Evolutionary conservation across 2,797 vertebrate species (phyloP).

Genomic region (Ptychobarbus kaznakovi): DNA sequence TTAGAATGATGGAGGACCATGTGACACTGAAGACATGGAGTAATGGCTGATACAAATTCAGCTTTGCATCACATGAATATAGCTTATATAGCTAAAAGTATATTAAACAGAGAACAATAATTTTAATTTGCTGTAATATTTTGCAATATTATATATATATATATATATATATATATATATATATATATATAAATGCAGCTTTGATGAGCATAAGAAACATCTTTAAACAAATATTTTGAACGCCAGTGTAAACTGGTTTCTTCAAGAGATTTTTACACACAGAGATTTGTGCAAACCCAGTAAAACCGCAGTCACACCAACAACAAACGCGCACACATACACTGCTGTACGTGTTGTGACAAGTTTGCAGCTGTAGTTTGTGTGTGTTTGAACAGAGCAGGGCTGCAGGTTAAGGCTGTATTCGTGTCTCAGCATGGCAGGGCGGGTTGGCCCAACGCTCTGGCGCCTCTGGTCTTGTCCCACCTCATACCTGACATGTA

Average conservation of each 20-base stretch:
- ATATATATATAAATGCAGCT: not conserved
- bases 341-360: constrained; percentile 81
- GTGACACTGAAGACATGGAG: not conserved
- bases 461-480: constrained; percentile 99
- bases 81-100: not conserved
- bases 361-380: constrained; percentile 88
- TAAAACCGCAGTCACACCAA: constrained; percentile 36
- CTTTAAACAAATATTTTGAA: not conserved
- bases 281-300: constrained; percentile 39
- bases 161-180: too few relatives aligned
- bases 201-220: not conserved
- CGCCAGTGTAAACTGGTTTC: not conserved
- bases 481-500: constrained; percentile 95
- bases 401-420: constrained; percentile 76
- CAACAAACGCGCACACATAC: constrained; percentile 60
- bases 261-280: not conserved
- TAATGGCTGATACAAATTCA: not conserved
- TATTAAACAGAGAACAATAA: not conserved
- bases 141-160: too few relatives aligned
- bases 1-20: not conserved
- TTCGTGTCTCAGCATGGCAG: constrained; percentile 91
- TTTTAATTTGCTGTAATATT: not conserved
- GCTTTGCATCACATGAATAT: not conserved
- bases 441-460: constrained; percentile 87
- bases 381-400: constrained; percentile 73